Base-by-base conservation (phyloP, 2,113 vertebrate genomes). In the Narcine bancroftii region DNA sequence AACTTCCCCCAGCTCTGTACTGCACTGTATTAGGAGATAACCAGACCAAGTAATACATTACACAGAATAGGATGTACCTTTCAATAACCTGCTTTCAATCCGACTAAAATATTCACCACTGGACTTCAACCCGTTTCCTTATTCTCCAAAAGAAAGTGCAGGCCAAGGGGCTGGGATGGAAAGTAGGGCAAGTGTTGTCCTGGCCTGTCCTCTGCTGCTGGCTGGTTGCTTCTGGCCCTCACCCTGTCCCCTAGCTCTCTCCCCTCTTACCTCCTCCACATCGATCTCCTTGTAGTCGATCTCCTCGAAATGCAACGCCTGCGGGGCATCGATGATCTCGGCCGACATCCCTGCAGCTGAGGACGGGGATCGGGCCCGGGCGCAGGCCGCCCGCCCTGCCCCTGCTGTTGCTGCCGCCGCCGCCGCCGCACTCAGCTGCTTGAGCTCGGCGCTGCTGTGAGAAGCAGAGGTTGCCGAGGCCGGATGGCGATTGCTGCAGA, bases 241-340 rank as follows among this genome's bases (percentile, higher is more conserved):
- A 33, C 81, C 36, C 33, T 53, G 47, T 53, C 47, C 79, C 79
- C 47, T 2, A 1, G 29, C 11, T 83, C 47, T 50, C 17, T 77
- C 66, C 29, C 53, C 17, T 17, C 69, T 19, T n/a, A 10, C 98
- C 98, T 99, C 98, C 95, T 99, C 98, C 92, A 99, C 98, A 73
- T 98, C 97, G 93, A 99, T 99, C 93, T 98, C 98, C 93, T 96
- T 97, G 96, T 98, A 99, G 93, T 98, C 98, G 81, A 99, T 99
- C 94, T 99, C 98, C 95, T 99, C 98, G 94, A 99, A 99, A 92
- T 98, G 98, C 95, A 99, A 98, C 93, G 98, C 97, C 92, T 97
- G 97, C 77, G 98, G 95, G 92, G 96, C 98, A 95, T 99, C 98
- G 93, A 98, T 96, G 97, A 98, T 98, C 77, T 99, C 98, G 95